These are phyloP conservation scores for Epinotia nisella DNA, from an alignment of 2,888 invertebrate genomes.

Conservation along the genomic window DNA sequence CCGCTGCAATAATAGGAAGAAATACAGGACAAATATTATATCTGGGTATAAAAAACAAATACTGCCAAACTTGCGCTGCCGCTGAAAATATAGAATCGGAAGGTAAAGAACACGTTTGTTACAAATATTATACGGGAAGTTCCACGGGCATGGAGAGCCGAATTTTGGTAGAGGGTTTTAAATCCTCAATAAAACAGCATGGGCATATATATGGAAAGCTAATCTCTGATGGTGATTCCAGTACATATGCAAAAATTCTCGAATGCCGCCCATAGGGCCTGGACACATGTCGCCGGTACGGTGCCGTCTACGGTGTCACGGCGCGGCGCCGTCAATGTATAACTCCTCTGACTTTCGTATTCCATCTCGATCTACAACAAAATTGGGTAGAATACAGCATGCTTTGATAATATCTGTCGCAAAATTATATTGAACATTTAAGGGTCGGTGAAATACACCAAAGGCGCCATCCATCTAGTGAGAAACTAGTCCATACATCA, in stretches of 20 bases:
- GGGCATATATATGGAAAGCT: slow-evolving; percentile 23
- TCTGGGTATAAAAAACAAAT: neutral
- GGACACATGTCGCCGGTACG: no score
- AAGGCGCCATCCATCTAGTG: no score
- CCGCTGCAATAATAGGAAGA: slow-evolving; percentile 9
- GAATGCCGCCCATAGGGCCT: no score
- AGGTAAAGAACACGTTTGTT: slow-evolving; percentile 20
- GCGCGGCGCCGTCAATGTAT: no score
- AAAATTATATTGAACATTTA: no score
- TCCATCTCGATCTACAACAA: no score
- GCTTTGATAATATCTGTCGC: no score
- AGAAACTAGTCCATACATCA: no score
- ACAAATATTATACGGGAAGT: slow-evolving; percentile 29
- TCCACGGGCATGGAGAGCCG: slow-evolving; percentile 33
- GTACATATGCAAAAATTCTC: slow-evolving; percentile 27
- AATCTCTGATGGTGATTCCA: slow-evolving; percentile 33
- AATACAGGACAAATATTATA: slow-evolving; percentile 5
- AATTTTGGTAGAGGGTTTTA: slow-evolving; percentile 33
- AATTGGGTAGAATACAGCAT: no score
- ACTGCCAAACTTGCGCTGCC: slow-evolving; percentile 13
- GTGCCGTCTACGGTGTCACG: no score
- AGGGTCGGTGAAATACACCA: no score
- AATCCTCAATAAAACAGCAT: slow-evolving; percentile 33
- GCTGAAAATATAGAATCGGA: neutral
- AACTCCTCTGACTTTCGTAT: no score